A percentile compares a stretch with the other conserved stretches of the same genome.
Conservation (phyloP, 1,140 invertebrate species). For the Chrysomallon squamiferum region DNA sequence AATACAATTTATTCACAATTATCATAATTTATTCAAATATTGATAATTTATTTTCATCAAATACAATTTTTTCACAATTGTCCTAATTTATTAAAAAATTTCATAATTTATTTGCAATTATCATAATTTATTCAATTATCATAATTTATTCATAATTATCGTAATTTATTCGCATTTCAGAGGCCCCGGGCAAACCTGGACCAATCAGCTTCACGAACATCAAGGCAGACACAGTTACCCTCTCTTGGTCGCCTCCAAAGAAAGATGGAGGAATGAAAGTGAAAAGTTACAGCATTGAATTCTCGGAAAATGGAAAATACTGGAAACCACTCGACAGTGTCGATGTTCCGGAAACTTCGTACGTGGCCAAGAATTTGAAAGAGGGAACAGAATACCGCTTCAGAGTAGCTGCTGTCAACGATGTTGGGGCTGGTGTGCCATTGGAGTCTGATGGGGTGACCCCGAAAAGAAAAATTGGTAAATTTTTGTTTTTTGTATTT, state of each 20-base stretch:
- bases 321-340: slow-evolving; percentile 33
- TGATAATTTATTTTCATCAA: too few relatives aligned
- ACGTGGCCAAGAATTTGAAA: slow-evolving; percentile 89
- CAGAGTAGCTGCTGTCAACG: slow-evolving; percentile 80
- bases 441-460: slow-evolving; percentile 57
- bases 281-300: slow-evolving; percentile 51
- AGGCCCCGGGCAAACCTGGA: slow-evolving; percentile 88
- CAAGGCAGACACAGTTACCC: slow-evolving; percentile 89
- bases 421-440: slow-evolving; percentile 64
- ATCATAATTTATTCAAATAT: neutral
- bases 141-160: neutral
- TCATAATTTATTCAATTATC: neutral
- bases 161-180: slow-evolving; percentile 62
- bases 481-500: slow-evolving; percentile 12
- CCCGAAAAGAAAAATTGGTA: slow-evolving; percentile 41
- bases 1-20: too few relatives aligned
- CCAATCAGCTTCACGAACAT: slow-evolving; percentile 91
- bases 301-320: slow-evolving; percentile 45
- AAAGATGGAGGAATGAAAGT: slow-evolving; percentile 93
- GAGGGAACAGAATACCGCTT: slow-evolving; percentile 93
- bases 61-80: too few relatives aligned
- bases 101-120: neutral
- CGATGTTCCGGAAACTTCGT: slow-evolving; percentile 47
- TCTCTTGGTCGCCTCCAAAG: slow-evolving; percentile 90
- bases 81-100: neutral